Evolutionary conservation across 1,140 invertebrate genomes (phyloP).

Genomic region (Drosophila asahinai): DNA sequence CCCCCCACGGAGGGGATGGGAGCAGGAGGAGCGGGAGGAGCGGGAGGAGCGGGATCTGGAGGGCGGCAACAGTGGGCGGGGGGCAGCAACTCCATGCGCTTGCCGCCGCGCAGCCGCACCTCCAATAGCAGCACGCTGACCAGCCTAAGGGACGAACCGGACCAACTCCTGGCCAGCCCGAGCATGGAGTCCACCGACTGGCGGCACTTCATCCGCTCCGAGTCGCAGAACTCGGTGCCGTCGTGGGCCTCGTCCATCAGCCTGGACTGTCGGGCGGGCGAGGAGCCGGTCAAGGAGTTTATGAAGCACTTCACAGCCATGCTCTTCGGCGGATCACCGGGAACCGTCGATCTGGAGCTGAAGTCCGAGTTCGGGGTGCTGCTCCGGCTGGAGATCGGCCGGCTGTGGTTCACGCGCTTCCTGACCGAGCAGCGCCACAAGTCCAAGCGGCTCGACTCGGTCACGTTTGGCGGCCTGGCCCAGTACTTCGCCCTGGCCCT

Average conservation of each 20-base stretch:
- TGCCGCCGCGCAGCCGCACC: conserved; percentile 70
- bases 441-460: conserved; percentile 89
- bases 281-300: conserved; percentile 89
- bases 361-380: conserved; percentile 89
- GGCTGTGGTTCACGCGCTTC: conserved; percentile 90
- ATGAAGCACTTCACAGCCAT: conserved; percentile 91
- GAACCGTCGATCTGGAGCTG: conserved; percentile 87
- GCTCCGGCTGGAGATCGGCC: conserved; percentile 86
- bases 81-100: conserved; percentile 59
- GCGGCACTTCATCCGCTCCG: conserved; percentile 85
- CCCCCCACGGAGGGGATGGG: conserved; percentile 61
- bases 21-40: background rate
- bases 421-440: conserved; percentile 90
- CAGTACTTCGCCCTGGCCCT: conserved; percentile 92
- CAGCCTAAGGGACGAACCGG: conserved; percentile 75
- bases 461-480: conserved; percentile 91
- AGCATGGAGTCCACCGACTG: conserved; percentile 84
- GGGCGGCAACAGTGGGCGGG: conserved; percentile 49
- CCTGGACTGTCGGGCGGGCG: conserved; percentile 89
- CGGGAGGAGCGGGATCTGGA: background rate
- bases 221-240: conserved; percentile 89
- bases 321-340: conserved; percentile 87
- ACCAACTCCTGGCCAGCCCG: conserved; percentile 71
- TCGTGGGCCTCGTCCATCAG: conserved; percentile 91
- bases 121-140: conserved; percentile 82